Base-by-base conservation (phyloP, 2,888 invertebrate species). In the Tenthredo livida region DNA sequence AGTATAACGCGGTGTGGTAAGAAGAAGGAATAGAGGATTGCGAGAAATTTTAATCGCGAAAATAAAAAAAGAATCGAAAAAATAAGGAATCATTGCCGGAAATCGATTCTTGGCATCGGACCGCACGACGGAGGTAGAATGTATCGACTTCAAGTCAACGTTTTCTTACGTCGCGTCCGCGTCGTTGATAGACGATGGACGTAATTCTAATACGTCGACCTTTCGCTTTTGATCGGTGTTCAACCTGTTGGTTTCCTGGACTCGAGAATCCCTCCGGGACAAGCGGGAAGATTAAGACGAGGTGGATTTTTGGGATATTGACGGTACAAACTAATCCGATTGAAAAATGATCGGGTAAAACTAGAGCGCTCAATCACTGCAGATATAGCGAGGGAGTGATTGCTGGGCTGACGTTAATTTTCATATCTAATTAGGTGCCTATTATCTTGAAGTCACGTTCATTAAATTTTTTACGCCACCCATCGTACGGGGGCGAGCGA, bases 221-320 rank as follows among this genome's bases (percentile, higher is more conserved):
- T 61, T 80, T 80, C 78, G 78, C 78, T 80, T 80, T 80, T 80
- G 78, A 80, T 80, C 78, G 37, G 78, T 37, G 40, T 80, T 61
- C 78, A 80, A 80, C 78, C 78, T 61, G 78, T 80, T 80, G 78
- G 61, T 58, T 80, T 54, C 25, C 40, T n/a, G 17, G 61, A 0
- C 37, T 37, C 58, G 10, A 21, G n/a, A 50, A 50, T 80, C 17
- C 78, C 58, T 40, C 78, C 40, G 61, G 61, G 37, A 3, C n/a
- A 12, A 61, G 25, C 12, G 37, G 58, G 21, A 61, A 80, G 29
- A 17, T 40, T 15, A 40, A 25, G 78, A 40, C 21, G 6, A 61
- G 10, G 21, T 37, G 37, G 5, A 61, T 77, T 29, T 72, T 21
- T 9, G 0, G 72, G 43, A 43, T 43, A 73, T 73, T 5, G 29